Percentiles rank a stretch among this genome's conserved stretches.
Evolutionary conservation across 92 coral and sea anemone species (phyloP).

Genomic region (Palythoa grandiflora): DNA sequence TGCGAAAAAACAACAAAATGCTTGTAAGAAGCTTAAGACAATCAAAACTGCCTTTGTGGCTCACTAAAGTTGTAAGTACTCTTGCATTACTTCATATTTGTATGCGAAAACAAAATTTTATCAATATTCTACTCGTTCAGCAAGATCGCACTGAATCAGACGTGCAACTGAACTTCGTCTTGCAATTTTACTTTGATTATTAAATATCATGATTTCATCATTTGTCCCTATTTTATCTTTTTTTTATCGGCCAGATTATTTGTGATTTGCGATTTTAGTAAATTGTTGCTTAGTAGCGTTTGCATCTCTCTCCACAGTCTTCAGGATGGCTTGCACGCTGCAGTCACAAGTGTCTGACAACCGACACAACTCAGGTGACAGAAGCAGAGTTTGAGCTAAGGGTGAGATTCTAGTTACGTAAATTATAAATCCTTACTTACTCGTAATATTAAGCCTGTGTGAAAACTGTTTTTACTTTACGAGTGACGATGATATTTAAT

Average conservation of each 20-base stretch:
- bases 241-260: background rate
- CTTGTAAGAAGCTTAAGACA: conserved; percentile 17
- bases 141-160: background rate
- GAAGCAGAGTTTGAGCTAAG: conserved; percentile 86
- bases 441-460: background rate
- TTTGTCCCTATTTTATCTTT: background rate
- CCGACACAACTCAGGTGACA: conserved; percentile 55
- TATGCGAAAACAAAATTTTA: background rate
- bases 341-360: conserved; percentile 7
- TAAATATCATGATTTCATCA: background rate
- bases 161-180: no score
- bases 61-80: conserved; percentile 26
- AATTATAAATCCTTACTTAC: background rate
- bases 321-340: conserved; percentile 15
- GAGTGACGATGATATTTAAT: background rate
- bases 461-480: no score
- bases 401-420: conserved; percentile 54
- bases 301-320: conserved; percentile 1
- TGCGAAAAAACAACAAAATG: background rate
- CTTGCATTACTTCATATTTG: background rate
- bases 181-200: background rate
- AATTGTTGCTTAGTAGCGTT: background rate
- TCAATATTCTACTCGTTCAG: background rate
- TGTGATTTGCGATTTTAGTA: background rate
- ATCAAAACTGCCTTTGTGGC: conserved; percentile 1